phyloP scores from a whole-genome alignment of 2,888 invertebrate genomes.

The Volucella inanis region DNA sequence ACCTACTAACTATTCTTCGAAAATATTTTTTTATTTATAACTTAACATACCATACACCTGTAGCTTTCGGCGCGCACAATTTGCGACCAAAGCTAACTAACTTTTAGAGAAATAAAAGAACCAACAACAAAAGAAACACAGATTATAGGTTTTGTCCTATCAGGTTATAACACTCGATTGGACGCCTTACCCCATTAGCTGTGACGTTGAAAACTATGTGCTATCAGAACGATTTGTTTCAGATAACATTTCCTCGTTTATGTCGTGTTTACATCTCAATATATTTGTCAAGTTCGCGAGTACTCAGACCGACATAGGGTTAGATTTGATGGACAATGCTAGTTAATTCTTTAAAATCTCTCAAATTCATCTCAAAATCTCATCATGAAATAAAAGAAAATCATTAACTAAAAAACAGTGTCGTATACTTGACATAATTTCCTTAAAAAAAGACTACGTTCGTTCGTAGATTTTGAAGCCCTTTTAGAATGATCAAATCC shows the following conservation, averaged over 20 bases:
- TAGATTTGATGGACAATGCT: neutral
- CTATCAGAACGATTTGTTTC: neutral
- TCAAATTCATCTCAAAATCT: too few species aligned
- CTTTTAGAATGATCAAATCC: neutral
- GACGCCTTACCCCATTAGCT: conserved; percentile 3
- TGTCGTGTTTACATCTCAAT: conserved; percentile 18
- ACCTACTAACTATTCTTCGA: conserved; percentile 6
- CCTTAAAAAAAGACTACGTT: too few species aligned
- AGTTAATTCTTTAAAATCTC: neutral
- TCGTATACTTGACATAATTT: too few species aligned
- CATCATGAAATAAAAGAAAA: too few species aligned
- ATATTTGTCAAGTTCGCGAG: conserved; percentile 12
- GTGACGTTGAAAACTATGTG: conserved; percentile 31
- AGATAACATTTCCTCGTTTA: conserved; percentile 14
- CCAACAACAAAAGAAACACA: neutral
- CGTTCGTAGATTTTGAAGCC: too few species aligned
- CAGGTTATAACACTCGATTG: neutral
- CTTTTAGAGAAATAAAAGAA: neutral
- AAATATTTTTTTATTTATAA: conserved; percentile 31
- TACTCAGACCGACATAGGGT: neutral
- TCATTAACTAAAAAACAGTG: too few species aligned
- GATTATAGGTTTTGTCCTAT: conserved; percentile 11
- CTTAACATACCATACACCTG: neutral
- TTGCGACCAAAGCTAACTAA: conserved; percentile 12
- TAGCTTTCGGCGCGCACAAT: conserved; percentile 7